Percentiles rank a stretch among this genome's conserved stretches.
phyloP scores from a whole-genome alignment of 1,140 invertebrate genomes.

The roundworm (Caenorhabditis elegans) region WBcel235 BX284603.4:4787501-4788000 shows the following conservation, averaged over 20 bases:
- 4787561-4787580: not conserved
- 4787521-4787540: not conserved
- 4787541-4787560: not conserved
- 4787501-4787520: constrained; percentile 22
- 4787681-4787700: constrained; percentile 5
- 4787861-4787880: not conserved
- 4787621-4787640: not conserved
- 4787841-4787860: not conserved
- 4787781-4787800: too few species aligned
- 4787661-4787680: not conserved
- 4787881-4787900: not conserved
- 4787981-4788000: not conserved
- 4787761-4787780: constrained; percentile 12
- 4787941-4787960: not conserved
- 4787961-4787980: not conserved
- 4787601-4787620: not conserved
- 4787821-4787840: constrained; percentile 1
- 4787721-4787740: not conserved
- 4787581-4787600: not conserved
- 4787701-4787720: not conserved
- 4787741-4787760: constrained; percentile 16
- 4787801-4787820: too few species aligned
- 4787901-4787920: not conserved
- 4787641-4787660: not conserved
- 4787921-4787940: not conserved